Evolutionary conservation across 2,113 vertebrate genomes (phyloP).

Genomic region (Ciconia boyciana): DNA sequence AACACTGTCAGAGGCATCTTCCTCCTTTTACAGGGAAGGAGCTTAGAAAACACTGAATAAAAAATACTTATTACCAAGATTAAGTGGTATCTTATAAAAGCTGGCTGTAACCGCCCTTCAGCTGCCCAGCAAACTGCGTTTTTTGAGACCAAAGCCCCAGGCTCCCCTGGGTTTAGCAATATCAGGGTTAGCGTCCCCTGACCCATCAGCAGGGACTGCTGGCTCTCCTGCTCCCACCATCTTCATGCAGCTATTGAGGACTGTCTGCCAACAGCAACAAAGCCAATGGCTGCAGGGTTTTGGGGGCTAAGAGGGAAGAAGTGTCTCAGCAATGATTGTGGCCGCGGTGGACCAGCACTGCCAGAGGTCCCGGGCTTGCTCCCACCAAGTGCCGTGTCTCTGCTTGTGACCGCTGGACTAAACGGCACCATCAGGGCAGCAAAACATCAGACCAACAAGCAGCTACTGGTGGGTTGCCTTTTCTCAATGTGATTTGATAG

Average conservation of each 20-base stretch:
- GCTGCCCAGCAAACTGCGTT: not conserved
- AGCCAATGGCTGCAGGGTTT: rapidly evolving
- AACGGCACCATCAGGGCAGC: rapidly evolving
- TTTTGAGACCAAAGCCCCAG: not conserved
- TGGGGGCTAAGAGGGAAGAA: not conserved
- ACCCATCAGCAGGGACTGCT: not conserved
- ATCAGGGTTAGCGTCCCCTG: not conserved
- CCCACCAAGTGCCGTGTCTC: rapidly evolving
- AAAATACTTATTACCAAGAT: not conserved
- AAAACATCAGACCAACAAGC: not conserved
- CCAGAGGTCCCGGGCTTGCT: not conserved
- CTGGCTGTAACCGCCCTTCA: not conserved
- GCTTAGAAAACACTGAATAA: not conserved
- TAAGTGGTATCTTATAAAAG: not conserved
- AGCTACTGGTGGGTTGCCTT: not conserved
- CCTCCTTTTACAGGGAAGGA: not conserved
- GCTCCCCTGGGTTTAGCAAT: not conserved
- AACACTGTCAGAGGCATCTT: not conserved
- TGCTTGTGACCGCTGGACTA: not conserved
- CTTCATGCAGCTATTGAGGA: not conserved
- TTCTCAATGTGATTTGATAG: not conserved
- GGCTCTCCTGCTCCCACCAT: not conserved
- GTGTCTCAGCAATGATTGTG: rapidly evolving
- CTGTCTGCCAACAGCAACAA: not conserved
- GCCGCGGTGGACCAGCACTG: rapidly evolving